Conservation (phyloP, 2,888 invertebrate species). For the Papilio demoleus region DNA sequence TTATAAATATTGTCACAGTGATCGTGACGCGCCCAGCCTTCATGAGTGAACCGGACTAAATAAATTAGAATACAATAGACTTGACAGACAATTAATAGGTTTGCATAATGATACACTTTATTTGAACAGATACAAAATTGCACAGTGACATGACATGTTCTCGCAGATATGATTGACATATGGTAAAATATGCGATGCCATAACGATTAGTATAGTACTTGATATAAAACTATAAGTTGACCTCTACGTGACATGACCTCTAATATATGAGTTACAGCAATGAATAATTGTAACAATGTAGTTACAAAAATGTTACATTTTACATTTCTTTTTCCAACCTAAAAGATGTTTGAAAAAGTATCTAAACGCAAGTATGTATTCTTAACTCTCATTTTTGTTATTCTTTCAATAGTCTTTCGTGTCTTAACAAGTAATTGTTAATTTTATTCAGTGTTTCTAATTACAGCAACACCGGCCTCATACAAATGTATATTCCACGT, state of each 20-base stretch:
- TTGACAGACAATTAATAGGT: constrained; percentile 70
- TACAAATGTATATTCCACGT: constrained; percentile 9
- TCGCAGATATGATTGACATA: constrained; percentile 20
- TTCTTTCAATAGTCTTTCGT: neutral
- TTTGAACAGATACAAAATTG: constrained; percentile 40
- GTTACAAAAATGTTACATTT: neutral
- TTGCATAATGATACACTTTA: constrained; percentile 53
- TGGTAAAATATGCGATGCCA: constrained; percentile 1
- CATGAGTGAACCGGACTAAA: constrained; percentile 65
- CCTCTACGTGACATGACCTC: neutral
- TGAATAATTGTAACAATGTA: neutral
- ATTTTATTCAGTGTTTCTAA: constrained; percentile 6
- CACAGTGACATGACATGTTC: constrained; percentile 35
- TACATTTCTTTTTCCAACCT: neutral
- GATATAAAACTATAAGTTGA: neutral
- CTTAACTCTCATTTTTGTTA: too few relatives aligned
- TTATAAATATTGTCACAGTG: constrained; percentile 62
- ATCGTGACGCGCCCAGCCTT: constrained; percentile 77
- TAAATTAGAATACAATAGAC: constrained; percentile 80
- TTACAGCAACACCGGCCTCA: neutral
- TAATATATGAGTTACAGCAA: neutral
- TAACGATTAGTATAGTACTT: neutral
- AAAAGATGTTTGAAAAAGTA: too few relatives aligned
- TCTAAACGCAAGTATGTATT: too few relatives aligned
- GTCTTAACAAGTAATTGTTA: neutral